These are phyloP conservation scores for Cerceris ruficornis DNA, from an alignment of 2,888 invertebrate genomes.

Conservation along the genomic window DNA sequence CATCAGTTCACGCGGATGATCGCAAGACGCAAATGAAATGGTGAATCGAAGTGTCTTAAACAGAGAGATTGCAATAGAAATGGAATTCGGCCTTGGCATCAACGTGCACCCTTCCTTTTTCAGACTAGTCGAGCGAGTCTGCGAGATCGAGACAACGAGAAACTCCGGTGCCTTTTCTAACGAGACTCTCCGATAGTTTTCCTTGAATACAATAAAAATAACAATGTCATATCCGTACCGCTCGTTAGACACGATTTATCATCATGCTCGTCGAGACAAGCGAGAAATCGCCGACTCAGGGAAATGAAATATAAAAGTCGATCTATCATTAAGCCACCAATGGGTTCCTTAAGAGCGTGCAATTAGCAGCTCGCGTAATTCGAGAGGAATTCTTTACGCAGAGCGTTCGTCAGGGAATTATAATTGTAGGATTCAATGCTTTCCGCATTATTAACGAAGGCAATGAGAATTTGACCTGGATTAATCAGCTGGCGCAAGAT, in stretches of 20 bases:
- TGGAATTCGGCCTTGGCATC: conserved; percentile 58
- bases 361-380: neutral
- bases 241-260: conserved; percentile 50
- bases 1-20: too few species aligned
- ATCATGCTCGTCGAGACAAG: conserved; percentile 8
- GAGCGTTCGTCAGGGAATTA: neutral
- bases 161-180: conserved; percentile 14
- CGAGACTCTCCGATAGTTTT: conserved; percentile 38
- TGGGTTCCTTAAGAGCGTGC: neutral
- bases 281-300: conserved; percentile 6
- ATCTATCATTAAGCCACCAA: neutral
- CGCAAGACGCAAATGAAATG: conserved; percentile 16
- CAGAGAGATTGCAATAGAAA: conserved; percentile 46
- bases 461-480: neutral
- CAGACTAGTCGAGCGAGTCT: conserved; percentile 42
- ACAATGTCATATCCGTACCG: conserved; percentile 33
- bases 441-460: neutral
- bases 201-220: conserved; percentile 32
- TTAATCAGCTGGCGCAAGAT: neutral
- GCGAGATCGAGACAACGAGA: conserved; percentile 15
- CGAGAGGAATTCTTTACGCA: neutral
- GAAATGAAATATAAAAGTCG: conserved; percentile 14
- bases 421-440: neutral
- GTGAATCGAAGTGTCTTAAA: conserved; percentile 20
- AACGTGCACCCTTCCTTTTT: conserved; percentile 51